Conservation (phyloP, 2,888 invertebrate species). For the Cephus rjabovi region DNA sequence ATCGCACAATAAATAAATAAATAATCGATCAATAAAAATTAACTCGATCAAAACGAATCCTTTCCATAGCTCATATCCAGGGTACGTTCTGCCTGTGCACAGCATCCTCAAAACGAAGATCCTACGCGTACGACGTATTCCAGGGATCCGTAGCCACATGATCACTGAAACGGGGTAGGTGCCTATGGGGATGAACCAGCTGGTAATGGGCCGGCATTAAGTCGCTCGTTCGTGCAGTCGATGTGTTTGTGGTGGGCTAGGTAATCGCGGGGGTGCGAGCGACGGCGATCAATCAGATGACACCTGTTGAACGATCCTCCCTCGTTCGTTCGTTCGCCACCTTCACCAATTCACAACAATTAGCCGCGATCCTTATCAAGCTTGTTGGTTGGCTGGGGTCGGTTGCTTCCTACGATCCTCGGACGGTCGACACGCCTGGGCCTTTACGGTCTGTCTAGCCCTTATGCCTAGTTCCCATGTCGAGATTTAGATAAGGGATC, state of each 20-base stretch:
- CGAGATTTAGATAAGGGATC: background rate
- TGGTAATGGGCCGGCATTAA: conserved; percentile 57
- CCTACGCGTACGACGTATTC: background rate
- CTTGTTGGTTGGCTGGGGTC: conserved; percentile 36
- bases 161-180: background rate
- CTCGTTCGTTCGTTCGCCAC: conserved; percentile 59
- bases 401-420: conserved; percentile 9
- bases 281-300: conserved; percentile 66
- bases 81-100: background rate
- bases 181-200: conserved; percentile 36
- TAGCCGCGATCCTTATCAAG: conserved; percentile 64
- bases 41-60: background rate
- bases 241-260: conserved; percentile 61
- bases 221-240: conserved; percentile 53
- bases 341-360: conserved; percentile 64
- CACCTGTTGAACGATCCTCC: conserved; percentile 61
- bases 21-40: background rate
- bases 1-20: background rate
- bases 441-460: background rate
- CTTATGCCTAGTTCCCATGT: background rate
- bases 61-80: background rate
- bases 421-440: background rate
- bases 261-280: conserved; percentile 59
- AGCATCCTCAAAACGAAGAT: background rate
- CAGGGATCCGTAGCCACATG: background rate